Base-by-base conservation (phyloP, 2,888 invertebrate genomes). In the Dryadula phaetusa region DNA sequence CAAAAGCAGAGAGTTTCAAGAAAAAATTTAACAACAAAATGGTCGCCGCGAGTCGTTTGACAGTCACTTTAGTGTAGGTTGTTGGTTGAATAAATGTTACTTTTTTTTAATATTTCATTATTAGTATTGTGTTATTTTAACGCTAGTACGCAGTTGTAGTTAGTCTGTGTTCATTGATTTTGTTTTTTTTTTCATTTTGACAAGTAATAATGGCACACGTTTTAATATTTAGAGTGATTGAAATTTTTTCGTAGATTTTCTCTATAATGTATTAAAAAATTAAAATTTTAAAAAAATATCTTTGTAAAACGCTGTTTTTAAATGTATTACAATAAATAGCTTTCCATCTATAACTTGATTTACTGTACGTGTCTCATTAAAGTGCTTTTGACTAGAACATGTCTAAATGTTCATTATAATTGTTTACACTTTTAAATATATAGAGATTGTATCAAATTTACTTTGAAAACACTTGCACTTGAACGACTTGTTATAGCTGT, bases 11-110 rank as follows among this genome's bases (percentile, higher is more conserved):
- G 60, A 81, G 66, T 8, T 93, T 93, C 76, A 87, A 85, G 78
- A 86, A 82, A 78, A 92, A 93, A 71, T 93, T 93, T 75, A 85
- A 93, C 77, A 88, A 87, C 79, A 91, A 92, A 76, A 91, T 93
- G 90, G 92, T 93, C 0, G 91, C 93, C 8, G 93, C 93, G 12
- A 91, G 92, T 81, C 76, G 89, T 22, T 79, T 93, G 10, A 75
- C 85, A 37, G 93, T 93, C 71, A 77, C 77, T 16, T 70, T 74
- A 37, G 64, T 64, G 47, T 74, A 72, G 25, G 34, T 46, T 32
- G 8, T 32, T 37, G 12, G 3, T 2, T 37, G 37, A 28, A 28
- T 4, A 28, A 28, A 4, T 28, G 28, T 28, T 28, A 8, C 49
- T 28, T 58, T 47, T 52, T 16, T 32, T 4, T 53, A 12, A 3